Evolutionary conservation across 2,113 vertebrate species (phyloP), one percentile per base, ranked within the genome.

Genomic region (Zootoca vivipara): DNA sequence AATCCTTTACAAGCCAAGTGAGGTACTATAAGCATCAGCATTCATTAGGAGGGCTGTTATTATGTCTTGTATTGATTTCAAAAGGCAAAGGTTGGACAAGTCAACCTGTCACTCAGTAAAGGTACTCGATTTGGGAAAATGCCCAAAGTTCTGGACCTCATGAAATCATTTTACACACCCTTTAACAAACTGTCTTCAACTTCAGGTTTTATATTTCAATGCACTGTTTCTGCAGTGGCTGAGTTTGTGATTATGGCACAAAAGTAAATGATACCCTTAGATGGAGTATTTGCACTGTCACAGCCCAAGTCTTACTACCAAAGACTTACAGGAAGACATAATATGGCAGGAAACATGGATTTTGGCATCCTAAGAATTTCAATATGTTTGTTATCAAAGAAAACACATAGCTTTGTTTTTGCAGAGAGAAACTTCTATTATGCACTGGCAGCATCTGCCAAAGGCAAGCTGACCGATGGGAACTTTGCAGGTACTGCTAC

Each of bases 31-130:
- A 28, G 85, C 84, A 56, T 82, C 24, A 24, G 20, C 82, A 86
- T 87, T 86, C 85, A 88, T 85, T 91, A 83, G 87, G 80, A 79
- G 24, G 70, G 75, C 79, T 84, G 64, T 83, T 85, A 85, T 67
- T 72, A 79, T 85, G 65, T n/a, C 65, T 7, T 78, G 35, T 20
- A 40, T 62, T 89, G 89, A 85, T 88, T 90, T 88, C 89, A 89
- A 77, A 89, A 89, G 83, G 86, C 86, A 64, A 13, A 67, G 62
- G 58, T 77, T 24, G 20, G 58, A 35, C 28, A 35, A 58, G 26
- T 82, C 79, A 75, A n/a, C 38, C 38, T 52, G 62, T 67, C 72
- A 65, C 58, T 88, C 87, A 80, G 28, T 52, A 88, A 74, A 82
- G 58, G 35, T 46, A 7, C 35, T 62, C 58, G 30, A 7, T 58